Evolutionary conservation across 2,113 vertebrate species (phyloP).

Genomic region (Pandion haliaetus): DNA sequence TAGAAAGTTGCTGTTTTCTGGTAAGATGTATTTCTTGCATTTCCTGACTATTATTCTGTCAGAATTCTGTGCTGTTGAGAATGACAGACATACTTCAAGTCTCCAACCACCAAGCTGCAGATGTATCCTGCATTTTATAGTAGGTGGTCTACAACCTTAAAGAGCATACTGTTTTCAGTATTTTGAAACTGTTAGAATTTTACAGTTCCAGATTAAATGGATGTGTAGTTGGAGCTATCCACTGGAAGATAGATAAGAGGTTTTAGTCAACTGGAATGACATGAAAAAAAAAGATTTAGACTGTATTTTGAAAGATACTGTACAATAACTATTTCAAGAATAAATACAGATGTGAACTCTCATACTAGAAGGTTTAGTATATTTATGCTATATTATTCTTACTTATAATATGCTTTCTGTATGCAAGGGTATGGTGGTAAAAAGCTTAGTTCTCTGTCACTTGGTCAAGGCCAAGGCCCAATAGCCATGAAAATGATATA

Average conservation of each 20-base stretch:
- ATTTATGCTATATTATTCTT: neutral
- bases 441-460: slow-evolving; percentile 86
- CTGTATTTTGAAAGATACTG: neutral
- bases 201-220: neutral
- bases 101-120: neutral
- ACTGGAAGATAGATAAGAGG: neutral
- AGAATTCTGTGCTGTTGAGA: neutral
- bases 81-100: neutral
- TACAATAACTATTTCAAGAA: neutral
- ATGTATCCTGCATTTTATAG: neutral
- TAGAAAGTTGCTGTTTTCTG: neutral
- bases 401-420: neutral
- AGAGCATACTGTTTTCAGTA: neutral
- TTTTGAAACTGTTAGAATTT: neutral
- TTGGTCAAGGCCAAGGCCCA: slow-evolving; percentile 92
- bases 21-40: neutral
- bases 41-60: neutral
- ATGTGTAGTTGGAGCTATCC: neutral
- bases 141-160: neutral
- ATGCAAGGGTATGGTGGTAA: slow-evolving; percentile 81
- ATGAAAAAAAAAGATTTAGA: neutral
- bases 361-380: neutral
- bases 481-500: slow-evolving; percentile 88
- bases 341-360: neutral
- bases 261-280: neutral